Evolutionary conservation across 2,797 vertebrate species (phyloP), one percentile per base, ranked within the genome.

Genomic region (Pseudopleuronectes americanus): DNA sequence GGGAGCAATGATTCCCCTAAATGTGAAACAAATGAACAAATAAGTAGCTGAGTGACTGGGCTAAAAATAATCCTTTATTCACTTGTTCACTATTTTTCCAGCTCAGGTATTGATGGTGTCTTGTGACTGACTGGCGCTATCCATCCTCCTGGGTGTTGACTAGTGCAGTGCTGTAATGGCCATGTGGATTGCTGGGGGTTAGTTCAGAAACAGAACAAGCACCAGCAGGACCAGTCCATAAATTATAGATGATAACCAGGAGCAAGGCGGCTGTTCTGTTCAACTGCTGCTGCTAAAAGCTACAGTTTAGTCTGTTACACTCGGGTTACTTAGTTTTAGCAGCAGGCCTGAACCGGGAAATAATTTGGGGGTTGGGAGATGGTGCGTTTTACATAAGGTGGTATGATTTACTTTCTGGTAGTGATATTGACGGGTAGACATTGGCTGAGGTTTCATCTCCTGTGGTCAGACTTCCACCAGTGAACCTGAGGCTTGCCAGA

Each of bases 241-340:
- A 87, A 92, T 87, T 87, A 92, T 92, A 76, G 43, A 92, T 90
- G 81, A 62, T 85, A 70, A 87, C 87, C 74, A 78, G 79, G 72
- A 86, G 71, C 74, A 62, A 61, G 75, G 70, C 71, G 52, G 71
- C 80, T 48, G 19, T 21, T n/a, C 47, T 48, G 17, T 84, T 71
- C 73, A 83, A 58, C 81, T 73, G 71, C 80, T 80, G 60, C 79
- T 87, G 74, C 85, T 87, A 84, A 88, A 89, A 87, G 87, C 87
- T 77, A 26, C 76, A 78, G 73, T 90, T 89, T 80, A 84, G 81
- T 77, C 63, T 69, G 79, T 86, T 67, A 74, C 79, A 81, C 72
- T 59, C 31, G n/a, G 49, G 66, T 56, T 68, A 68, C 47, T 57
- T 58, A 77, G 62, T 33, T 54, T 33, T 26, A 51, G 47, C 66